Evolutionary conservation across 1,140 invertebrate genomes (phyloP).

Genomic region (Mizuhopecten yessoensis): DNA sequence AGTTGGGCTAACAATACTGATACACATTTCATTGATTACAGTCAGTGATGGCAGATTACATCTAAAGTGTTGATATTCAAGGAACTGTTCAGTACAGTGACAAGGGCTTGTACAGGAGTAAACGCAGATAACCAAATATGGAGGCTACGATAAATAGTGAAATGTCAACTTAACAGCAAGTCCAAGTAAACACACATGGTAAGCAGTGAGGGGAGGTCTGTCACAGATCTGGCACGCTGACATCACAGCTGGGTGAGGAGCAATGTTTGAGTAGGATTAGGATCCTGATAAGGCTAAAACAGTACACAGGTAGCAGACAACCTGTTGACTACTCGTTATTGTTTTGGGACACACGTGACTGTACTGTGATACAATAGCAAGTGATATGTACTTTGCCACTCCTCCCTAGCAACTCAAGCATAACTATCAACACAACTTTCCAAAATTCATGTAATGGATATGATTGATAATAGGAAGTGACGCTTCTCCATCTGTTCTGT

Average conservation of each 20-base stretch:
- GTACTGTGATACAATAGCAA: background rate
- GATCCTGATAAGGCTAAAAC: background rate
- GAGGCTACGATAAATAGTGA: background rate
- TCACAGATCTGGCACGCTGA: too few relatives aligned
- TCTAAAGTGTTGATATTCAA: background rate
- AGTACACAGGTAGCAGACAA: background rate
- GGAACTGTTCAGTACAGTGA: background rate
- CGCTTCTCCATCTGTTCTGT: background rate
- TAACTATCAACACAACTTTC: conserved; percentile 25
- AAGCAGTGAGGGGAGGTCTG: background rate
- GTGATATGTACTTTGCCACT: background rate
- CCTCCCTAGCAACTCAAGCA: background rate
- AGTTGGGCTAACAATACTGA: too few relatives aligned
- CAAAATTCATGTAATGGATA: background rate
- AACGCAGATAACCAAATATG: background rate
- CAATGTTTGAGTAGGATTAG: background rate
- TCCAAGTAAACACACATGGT: background rate
- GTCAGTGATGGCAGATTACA: background rate
- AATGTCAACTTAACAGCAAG: too few relatives aligned
- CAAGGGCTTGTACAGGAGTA: background rate
- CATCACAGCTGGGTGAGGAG: background rate
- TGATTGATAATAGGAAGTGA: background rate
- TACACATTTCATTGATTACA: background rate
- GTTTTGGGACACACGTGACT: background rate
- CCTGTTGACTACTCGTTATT: background rate